Base-by-base conservation (phyloP, 2,797 vertebrate genomes). In the Sebastes flavidus region DNA sequence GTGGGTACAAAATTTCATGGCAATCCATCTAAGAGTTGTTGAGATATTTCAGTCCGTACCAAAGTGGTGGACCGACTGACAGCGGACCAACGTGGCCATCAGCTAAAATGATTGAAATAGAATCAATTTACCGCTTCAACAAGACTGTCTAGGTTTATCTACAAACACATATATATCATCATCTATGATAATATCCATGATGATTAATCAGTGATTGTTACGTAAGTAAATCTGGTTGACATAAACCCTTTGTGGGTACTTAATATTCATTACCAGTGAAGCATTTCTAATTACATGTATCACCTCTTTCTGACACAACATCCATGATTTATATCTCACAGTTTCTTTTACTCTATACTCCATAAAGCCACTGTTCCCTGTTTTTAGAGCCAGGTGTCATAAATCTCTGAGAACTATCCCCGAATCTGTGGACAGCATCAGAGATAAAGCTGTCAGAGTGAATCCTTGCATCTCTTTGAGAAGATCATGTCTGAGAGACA, bases 361-460 rank as follows among this genome's bases (percentile, higher is more conserved):
- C 24, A 81, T 82, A 56, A 71, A 84, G 74, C 46, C 55, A 2
- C 34, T 59, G 13, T 69, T 55, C 25, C 59, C 27, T 34, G 63
- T 66, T 70, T 86, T 86, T 65, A 74, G 32, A 82, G 20, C 65
- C 42, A 78, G 63, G 68, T 59, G 61, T 82, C 72, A 75, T 89
- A 84, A 82, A 83, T 78, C 77, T 80, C 55, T n/a, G 20, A 67
- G 54, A 74, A 59, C 2, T 52, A 46, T 75, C 72, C 77, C 59
- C 55, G 70, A 62, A 76, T 73, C 65, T 67, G 60, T 63, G 42
- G 67, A 79, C 67, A 30, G 46, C 75, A 61, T 85, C 76, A 69
- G 59, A 80, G 68, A 83, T 81, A 75, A 86, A 81, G 72, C 83
- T 81, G 82, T 74, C 82, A 79, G n/a, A 52, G 61, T 74, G 69